These are phyloP conservation scores for Corvus moneduloides DNA, from an alignment of 2,113 vertebrate genomes.

Conservation along the genomic window DNA sequence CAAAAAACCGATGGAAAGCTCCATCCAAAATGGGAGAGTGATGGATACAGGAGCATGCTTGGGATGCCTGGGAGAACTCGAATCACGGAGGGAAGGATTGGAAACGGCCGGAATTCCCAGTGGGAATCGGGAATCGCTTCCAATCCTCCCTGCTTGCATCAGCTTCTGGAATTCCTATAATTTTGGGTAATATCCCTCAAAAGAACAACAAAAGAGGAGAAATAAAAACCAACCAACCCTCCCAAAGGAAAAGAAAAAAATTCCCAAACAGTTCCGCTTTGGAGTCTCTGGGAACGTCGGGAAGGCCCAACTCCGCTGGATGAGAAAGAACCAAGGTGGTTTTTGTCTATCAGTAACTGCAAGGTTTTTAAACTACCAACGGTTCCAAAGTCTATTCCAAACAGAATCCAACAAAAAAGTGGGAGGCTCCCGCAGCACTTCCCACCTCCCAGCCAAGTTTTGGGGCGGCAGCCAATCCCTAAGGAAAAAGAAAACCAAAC, in stretches of 20 bases:
- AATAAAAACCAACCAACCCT: neutral
- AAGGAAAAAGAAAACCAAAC: neutral
- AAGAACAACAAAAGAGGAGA: neutral
- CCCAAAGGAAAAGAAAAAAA: neutral
- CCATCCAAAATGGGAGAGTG: neutral
- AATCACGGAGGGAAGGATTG: neutral
- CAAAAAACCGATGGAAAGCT: neutral
- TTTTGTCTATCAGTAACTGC: constrained; percentile 5
- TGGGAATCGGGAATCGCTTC: neutral
- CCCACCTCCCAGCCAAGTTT: neutral
- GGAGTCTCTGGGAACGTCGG: constrained; percentile 18
- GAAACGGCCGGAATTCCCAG: neutral
- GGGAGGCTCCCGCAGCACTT: neutral
- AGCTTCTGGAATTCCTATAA: neutral
- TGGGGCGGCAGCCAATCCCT: neutral
- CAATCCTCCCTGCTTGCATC: neutral
- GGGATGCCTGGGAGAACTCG: neutral
- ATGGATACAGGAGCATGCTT: neutral
- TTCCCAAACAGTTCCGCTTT: neutral
- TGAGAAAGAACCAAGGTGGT: neutral
- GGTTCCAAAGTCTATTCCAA: constrained; percentile 25
- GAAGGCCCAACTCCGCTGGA: constrained; percentile 4
- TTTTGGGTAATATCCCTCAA: neutral
- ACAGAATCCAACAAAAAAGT: constrained; percentile 1
- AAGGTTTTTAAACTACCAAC: neutral